Percentiles rank a stretch among this genome's conserved stretches.
These are phyloP conservation scores for Dicentrarchus labrax DNA, from an alignment of 2,113 vertebrate genomes.

Conservation along the genomic window DNA sequence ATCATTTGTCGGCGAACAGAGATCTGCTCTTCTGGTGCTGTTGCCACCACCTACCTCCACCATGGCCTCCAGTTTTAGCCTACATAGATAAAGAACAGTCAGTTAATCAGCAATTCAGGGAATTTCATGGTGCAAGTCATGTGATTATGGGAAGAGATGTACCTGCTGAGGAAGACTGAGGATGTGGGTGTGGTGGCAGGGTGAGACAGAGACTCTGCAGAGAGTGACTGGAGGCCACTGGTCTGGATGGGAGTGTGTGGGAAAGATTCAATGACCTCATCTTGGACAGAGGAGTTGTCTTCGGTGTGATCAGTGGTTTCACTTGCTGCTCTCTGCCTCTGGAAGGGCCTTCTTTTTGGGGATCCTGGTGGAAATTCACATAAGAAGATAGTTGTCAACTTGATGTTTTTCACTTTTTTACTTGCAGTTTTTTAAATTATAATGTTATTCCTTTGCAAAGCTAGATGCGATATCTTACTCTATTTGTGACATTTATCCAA, in stretches of 20 bases:
- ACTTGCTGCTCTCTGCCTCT: conserved; percentile 95
- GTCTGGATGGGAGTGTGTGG: conserved; percentile 78
- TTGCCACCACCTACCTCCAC: conserved; percentile 66
- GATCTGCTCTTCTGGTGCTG: conserved; percentile 28
- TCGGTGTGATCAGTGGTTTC: conserved; percentile 94
- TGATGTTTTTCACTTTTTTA: background rate
- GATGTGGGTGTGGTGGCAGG: conserved; percentile 76
- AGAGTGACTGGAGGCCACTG: conserved; percentile 82
- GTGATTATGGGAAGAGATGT: conserved; percentile 35
- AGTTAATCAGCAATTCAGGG: background rate
- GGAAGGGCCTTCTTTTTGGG: conserved; percentile 92
- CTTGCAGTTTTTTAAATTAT: too few species aligned
- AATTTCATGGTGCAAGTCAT: background rate
- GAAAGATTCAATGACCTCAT: conserved; percentile 85
- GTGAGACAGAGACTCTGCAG: conserved; percentile 85
- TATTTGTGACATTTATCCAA: conserved; percentile 49
- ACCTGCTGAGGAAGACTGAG: conserved; percentile 91
- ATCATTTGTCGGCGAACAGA: conserved; percentile 16
- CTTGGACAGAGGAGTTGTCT: conserved; percentile 83
- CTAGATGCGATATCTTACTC: background rate
- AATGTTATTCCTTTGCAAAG: too few species aligned
- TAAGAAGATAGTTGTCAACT: background rate
- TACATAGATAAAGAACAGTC: conserved; percentile 66
- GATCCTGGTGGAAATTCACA: conserved; percentile 83
- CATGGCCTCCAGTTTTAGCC: conserved; percentile 88